Evolutionary conservation across 2,888 invertebrate genomes (phyloP).

Genomic region (Bruchidius siliquastri): DNA sequence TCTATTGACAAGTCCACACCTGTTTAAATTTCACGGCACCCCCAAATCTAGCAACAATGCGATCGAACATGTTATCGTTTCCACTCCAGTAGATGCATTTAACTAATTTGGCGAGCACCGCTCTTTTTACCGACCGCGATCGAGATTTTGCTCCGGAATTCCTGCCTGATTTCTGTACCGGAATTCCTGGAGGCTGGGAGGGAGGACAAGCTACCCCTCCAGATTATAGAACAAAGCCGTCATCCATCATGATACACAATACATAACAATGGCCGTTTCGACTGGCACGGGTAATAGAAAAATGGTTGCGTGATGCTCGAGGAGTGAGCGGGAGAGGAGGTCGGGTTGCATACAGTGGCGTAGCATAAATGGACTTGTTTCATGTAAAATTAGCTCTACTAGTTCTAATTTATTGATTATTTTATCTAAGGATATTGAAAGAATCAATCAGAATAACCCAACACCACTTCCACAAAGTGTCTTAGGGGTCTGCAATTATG

Average conservation of each 20-base stretch:
- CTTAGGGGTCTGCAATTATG: too few relatives aligned
- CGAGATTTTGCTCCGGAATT: background rate
- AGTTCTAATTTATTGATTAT: too few relatives aligned
- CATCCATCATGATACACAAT: constrained; percentile 3
- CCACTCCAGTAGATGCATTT: background rate
- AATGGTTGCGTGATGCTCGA: background rate
- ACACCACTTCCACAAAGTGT: too few relatives aligned
- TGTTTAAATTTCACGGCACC: background rate
- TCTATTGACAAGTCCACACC: background rate
- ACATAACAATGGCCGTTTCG: constrained; percentile 1
- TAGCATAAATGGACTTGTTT: background rate
- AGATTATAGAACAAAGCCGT: constrained; percentile 2
- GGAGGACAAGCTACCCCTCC: background rate
- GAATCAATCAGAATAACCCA: too few relatives aligned
- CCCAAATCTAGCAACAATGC: background rate
- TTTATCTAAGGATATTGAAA: too few relatives aligned
- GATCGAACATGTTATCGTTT: background rate
- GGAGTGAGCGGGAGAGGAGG: background rate
- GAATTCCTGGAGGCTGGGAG: background rate
- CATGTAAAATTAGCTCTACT: too few relatives aligned
- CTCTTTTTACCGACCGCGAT: background rate
- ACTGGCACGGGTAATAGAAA: background rate
- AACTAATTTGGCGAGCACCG: background rate
- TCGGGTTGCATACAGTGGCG: background rate
- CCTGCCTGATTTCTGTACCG: background rate